A percentile compares a stretch with the other conserved stretches of the same genome.
Conservation (phyloP, 2,113 vertebrate species). For the Clarias magur region DNA sequence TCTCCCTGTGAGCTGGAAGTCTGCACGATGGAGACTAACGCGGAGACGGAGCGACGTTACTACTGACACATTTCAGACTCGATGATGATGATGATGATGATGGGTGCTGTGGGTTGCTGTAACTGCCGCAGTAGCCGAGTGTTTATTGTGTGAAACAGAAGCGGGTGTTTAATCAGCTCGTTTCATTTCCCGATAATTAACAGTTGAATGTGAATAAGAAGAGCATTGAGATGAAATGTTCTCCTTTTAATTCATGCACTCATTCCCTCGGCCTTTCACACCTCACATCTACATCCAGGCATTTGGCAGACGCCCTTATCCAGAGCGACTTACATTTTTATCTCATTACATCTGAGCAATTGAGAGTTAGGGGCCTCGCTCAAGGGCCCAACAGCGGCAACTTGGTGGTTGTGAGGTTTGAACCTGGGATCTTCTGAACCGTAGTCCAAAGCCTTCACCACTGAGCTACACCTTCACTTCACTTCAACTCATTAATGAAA, state of each 20-base stretch:
- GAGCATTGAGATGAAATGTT: constrained; percentile 3
- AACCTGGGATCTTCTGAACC: too few species aligned
- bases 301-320: too few species aligned
- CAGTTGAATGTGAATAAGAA: constrained; percentile 40
- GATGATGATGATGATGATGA: background rate
- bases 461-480: too few species aligned
- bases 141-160: constrained; percentile 4
- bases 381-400: too few species aligned
- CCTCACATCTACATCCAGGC: too few species aligned
- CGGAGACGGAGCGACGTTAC: background rate
- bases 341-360: too few species aligned
- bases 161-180: constrained; percentile 53
- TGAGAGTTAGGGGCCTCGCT: too few species aligned
- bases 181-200: constrained; percentile 58
- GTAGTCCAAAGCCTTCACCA: too few species aligned
- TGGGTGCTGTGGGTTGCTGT: background rate
- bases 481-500: background rate
- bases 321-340: too few species aligned
- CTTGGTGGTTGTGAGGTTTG: too few species aligned
- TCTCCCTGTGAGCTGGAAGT: constrained; percentile 21
- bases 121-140: background rate
- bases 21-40: constrained; percentile 9
- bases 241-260: background rate
- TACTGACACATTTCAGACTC: constrained; percentile 15
- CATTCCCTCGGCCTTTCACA: background rate